Percentiles rank a stretch among this genome's conserved stretches.
Evolutionary conservation across 2,113 vertebrate genomes (phyloP).

Genomic region (Oncorhynchus mykiss): DNA sequence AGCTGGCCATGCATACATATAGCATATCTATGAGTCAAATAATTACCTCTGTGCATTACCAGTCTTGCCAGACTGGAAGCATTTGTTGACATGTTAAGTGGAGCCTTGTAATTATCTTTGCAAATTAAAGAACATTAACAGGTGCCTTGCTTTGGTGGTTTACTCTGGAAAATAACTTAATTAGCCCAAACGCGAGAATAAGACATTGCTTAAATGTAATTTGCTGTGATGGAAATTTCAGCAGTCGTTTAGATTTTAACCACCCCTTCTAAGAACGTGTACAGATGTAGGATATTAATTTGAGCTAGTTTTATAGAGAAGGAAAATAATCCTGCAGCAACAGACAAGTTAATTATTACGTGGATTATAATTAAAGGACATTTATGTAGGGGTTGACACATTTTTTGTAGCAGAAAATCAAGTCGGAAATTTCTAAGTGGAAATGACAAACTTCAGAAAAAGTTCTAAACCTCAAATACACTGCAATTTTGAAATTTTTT

Average conservation of each 20-base stretch:
- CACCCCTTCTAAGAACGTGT: constrained; percentile 35
- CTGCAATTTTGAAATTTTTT: too few relatives aligned
- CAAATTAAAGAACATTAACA: constrained; percentile 73
- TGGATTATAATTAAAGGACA: too few relatives aligned
- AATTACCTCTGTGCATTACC: constrained; percentile 35
- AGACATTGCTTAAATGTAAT: constrained; percentile 59
- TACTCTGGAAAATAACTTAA: constrained; percentile 60
- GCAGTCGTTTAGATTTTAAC: constrained; percentile 44
- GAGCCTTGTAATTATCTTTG: constrained; percentile 70
- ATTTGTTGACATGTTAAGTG: constrained; percentile 52
- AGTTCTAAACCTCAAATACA: too few relatives aligned
- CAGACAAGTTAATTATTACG: too few relatives aligned
- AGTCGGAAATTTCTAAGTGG: too few relatives aligned
- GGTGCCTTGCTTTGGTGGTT: constrained; percentile 48
- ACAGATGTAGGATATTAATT: too few relatives aligned
- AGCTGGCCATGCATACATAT: constrained; percentile 39
- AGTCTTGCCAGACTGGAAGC: constrained; percentile 35
- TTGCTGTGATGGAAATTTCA: constrained; percentile 59
- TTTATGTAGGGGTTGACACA: too few relatives aligned
- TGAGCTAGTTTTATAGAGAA: too few relatives aligned
- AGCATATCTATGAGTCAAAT: constrained; percentile 32
- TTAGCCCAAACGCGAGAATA: constrained; percentile 64
- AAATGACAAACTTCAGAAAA: too few relatives aligned
- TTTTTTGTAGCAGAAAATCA: too few relatives aligned
- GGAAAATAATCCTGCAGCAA: too few relatives aligned